Evolutionary conservation across 2,113 vertebrate species (phyloP), one percentile per base, ranked within the genome.

Genomic region (Leptocoma aspasia): DNA sequence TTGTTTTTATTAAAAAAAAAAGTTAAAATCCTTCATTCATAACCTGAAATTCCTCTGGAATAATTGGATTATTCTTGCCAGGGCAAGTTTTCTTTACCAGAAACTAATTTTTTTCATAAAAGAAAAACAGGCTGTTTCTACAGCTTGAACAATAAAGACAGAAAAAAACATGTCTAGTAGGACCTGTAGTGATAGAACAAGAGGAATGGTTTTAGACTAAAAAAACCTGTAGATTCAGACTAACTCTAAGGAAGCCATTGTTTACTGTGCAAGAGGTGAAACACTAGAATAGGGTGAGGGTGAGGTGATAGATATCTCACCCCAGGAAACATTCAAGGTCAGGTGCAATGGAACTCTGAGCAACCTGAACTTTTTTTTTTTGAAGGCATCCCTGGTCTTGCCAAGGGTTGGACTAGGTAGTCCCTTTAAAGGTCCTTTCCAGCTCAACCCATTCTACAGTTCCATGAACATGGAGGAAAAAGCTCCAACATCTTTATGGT

Each of bases 401-500:
- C 15, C 21, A 15, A 4, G 3, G 2, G 2, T 16, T 56, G 33
- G 18, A 63, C 19, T 52, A 31, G 6, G 49, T 10, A 9, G 15
- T 4, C 10, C 15, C 15, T 84, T 47, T 66, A 66, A 52, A 8
- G 18, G 39, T 35, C 23, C 37, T 17, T 89, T 83, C 13, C 24
- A 31, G 37, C 15, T 11, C n/a, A 35, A 79, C 15, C 26, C 13
- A 85, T 54, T 59, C 23, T 50, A 37, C 24, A 33, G 44, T 24
- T 59, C 35, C 66, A 52, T 7, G 15, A 92, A 65, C 41, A 56
- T 3, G 2, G 17, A 54, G 10, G 45, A 15, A 66, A 66, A 22
- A 4, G 7, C 0, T 11, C 1, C 35, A 63, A 12, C 1, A 26
- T 35, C 16, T 7, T 7, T 18, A 49, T 37, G 4, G 61, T 81